Base-by-base conservation (phyloP, 2,113 vertebrate species). In the Puntigrus tetrazona region DNA sequence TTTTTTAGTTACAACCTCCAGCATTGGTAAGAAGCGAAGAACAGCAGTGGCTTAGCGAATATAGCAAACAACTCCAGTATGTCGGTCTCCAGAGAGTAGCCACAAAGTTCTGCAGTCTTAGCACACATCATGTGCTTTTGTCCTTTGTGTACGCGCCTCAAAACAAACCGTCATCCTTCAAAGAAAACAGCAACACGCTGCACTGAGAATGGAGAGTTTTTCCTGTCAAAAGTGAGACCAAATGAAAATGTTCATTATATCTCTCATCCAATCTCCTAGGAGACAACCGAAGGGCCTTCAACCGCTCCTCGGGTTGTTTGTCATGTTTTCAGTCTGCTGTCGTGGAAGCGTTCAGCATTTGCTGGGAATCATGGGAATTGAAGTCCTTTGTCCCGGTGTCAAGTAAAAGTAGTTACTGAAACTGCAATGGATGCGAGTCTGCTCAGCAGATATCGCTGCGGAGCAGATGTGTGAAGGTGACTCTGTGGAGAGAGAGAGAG, bases 191-290 rank as follows among this genome's bases (percentile, higher is more conserved):
- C n/a, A 31, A 45, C 9, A 31, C 25, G 7, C 63, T 76, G 73
- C 55, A 25, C 38, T 20, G 57, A 43, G 36, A 79, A 43, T 2
- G 25, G 31, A 63, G 41, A 45, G 38, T 67, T 57, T 45, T 41
- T 73, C 52, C 52, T 74, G 67, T 65, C 45, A 84, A 31, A 41
- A 69, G 34, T 38, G 34, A 25, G 73, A 43, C 31, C 36, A 55
- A 74, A 57, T 65, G 82, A 78, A 77, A 43, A 38, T 57, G 73
- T 78, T 74, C 65, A 77, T 76, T 73, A 85, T 85, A 87, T 85
- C 77, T 29, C 41, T 65, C 25, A 50, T 10, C 11, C 34, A 69
- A 84, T 92, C 86, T 75, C 70, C 16, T 11, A 70, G 72, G 36
- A 36, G 16, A 18, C 22, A 69, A 57, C 57, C 45, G 27, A 25